A percentile compares a stretch with the other conserved stretches of the same genome.
phyloP scores from a whole-genome alignment of 2,113 vertebrate species.

The Lucifuga dentata region DNA sequence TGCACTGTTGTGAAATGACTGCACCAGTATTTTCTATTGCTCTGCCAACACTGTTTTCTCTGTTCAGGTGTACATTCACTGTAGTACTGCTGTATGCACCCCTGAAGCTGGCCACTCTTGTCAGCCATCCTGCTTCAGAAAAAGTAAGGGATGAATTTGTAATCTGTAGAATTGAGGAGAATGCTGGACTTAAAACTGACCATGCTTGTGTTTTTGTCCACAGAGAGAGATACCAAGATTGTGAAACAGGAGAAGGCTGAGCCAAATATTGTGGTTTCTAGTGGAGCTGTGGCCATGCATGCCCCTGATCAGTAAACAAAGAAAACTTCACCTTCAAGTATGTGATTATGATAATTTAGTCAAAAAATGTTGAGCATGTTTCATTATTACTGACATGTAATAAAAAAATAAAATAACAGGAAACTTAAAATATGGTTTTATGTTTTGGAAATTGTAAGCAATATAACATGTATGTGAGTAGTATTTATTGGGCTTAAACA shows the following conservation, averaged over 20 bases:
- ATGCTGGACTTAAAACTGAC: background rate
- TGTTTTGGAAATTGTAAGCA: too few relatives aligned
- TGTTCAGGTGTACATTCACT: conserved; percentile 39
- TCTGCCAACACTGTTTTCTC: background rate
- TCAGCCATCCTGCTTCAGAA: conserved; percentile 10
- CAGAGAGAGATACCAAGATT: background rate
- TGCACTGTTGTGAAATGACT: background rate
- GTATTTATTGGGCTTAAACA: too few relatives aligned
- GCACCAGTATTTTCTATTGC: background rate
- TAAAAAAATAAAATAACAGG: too few relatives aligned
- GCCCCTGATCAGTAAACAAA: too few relatives aligned
- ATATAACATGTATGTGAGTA: too few relatives aligned
- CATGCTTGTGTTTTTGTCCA: background rate
- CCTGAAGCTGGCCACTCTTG: background rate
- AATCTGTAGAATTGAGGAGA: background rate
- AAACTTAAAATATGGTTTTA: too few relatives aligned
- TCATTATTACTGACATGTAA: too few relatives aligned
- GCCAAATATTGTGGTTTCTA: too few relatives aligned
- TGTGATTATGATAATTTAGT: too few relatives aligned
- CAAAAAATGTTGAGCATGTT: too few relatives aligned
- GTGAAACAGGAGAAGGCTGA: background rate
- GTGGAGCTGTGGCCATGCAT: too few relatives aligned
- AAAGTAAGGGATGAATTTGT: conserved; percentile 11
- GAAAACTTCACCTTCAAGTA: too few relatives aligned
- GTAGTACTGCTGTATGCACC: conserved; percentile 31